A percentile compares a stretch with the other conserved stretches of the same genome.
Evolutionary conservation across 1,140 invertebrate species (phyloP).

Genomic region (Aphis craccivora): DNA sequence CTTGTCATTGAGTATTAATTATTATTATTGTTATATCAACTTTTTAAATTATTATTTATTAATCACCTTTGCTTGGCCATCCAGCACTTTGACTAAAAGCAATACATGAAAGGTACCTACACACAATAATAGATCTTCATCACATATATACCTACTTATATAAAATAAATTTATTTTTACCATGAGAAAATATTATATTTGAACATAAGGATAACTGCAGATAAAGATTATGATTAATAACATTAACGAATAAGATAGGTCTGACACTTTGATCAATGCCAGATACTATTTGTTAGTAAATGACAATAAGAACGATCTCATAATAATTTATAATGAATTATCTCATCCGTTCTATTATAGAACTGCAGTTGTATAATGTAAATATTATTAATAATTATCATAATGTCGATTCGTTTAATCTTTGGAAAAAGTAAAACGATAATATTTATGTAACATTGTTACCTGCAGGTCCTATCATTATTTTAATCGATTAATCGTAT

Average conservation of each 20-base stretch:
- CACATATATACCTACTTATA: background rate
- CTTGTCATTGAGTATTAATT: background rate
- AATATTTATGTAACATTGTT: conserved; percentile 1
- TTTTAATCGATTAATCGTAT: background rate
- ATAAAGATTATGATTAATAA: background rate
- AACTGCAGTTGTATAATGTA: background rate
- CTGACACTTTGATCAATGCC: no score
- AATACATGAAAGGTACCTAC: background rate
- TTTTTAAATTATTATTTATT: background rate
- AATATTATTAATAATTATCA: background rate
- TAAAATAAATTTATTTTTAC: background rate
- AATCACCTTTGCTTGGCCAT: background rate
- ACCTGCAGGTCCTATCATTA: background rate
- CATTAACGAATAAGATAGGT: background rate
- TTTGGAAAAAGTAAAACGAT: background rate
- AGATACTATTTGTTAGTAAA: background rate
- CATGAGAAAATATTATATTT: background rate
- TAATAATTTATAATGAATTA: background rate
- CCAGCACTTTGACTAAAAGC: background rate
- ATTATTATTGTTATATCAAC: background rate
- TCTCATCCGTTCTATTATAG: background rate
- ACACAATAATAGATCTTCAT: background rate
- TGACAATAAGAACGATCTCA: background rate
- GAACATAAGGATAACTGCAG: background rate
- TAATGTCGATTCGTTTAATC: background rate